Conservation (phyloP, 2,113 vertebrate species). For the Hypocryptadius cinnamomeus region DNA sequence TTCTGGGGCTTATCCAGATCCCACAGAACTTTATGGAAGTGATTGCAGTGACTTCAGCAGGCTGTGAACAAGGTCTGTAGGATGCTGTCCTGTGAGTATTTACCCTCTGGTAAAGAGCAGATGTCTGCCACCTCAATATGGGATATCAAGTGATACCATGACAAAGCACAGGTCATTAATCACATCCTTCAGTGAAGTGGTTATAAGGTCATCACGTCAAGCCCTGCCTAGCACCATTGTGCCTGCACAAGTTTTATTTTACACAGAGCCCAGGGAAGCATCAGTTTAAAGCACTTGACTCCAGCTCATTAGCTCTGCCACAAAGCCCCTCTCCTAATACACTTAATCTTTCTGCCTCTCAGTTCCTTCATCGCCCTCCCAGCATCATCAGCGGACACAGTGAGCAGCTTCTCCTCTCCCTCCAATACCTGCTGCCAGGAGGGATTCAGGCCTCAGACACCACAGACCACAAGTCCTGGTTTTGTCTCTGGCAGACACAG, state of each 20-base stretch:
- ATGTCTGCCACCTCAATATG: neutral
- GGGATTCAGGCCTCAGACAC: neutral
- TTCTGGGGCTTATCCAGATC: neutral
- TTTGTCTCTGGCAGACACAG: neutral
- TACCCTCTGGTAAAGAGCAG: neutral
- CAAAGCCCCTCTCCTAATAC: neutral
- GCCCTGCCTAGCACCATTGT: neutral
- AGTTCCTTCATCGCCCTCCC: neutral
- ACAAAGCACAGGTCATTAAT: conserved; percentile 24
- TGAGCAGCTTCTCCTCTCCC: neutral
- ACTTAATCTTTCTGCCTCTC: conserved; percentile 1
- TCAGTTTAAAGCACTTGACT: conserved; percentile 10
- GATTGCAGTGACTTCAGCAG: neutral
- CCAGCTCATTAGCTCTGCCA: neutral
- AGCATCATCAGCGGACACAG: accelerated
- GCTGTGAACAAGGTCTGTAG: neutral
- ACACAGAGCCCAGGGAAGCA: neutral
- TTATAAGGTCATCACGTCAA: conserved; percentile 36
- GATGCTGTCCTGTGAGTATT: neutral
- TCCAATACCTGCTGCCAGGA: neutral
- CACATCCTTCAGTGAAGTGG: conserved; percentile 9
- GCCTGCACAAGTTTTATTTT: conserved; percentile 37
- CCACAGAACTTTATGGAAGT: neutral
- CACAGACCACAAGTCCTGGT: neutral
- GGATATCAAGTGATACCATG: neutral